Evolutionary conservation across 2,888 invertebrate genomes (phyloP), one percentile per base, ranked within the genome.

Genomic region (Metalampra italica): DNA sequence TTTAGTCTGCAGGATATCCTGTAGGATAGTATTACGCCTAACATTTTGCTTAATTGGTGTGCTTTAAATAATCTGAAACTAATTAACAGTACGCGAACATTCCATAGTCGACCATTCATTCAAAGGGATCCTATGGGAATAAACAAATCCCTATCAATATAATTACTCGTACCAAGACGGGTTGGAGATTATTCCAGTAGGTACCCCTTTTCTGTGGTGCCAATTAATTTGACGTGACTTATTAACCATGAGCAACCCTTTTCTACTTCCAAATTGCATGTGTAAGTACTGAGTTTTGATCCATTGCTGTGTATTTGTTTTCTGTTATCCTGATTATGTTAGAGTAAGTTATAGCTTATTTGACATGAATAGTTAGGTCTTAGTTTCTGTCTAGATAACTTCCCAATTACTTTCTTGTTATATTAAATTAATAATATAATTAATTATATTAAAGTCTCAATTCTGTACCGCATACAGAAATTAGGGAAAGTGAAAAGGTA

Each of bases 21-120:
- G 22, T 22, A 22, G 22, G 5, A 5, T 22, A 22, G n/a, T 22
- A 22, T 22, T 22, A 22, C 2, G 3, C 2, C 22, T 22, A n/a
- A 5, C 22, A 22, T 22, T 22, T 22, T 22, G 22, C 22, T 22
- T n/a, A 22, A 22, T 22, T 22, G 22, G 5, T 2, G 5, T 56
- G 57, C 51, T 62, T 57, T 55, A 55, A 55, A 68, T 79, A 82
- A 82, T 79, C 79, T 72, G 73, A 71, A 73, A 73, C 77, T 83
- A 81, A 82, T 83, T 83, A 81, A 82, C 83, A 81, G 81, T 82
- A 75, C 78, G 76, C 64, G 78, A 62, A 53, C 60, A 56, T 54
- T 53, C 62, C n/a, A 30, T 29, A 56, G 51, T 56, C 55, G 56
- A 50, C 48, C 55, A 56, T 22, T 56, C 56, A 52, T 57, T 52